A percentile compares a stretch with the other conserved stretches of the same genome.
Evolutionary conservation across 2,888 invertebrate species (phyloP).

Genomic region (Oscheius sp.): DNA sequence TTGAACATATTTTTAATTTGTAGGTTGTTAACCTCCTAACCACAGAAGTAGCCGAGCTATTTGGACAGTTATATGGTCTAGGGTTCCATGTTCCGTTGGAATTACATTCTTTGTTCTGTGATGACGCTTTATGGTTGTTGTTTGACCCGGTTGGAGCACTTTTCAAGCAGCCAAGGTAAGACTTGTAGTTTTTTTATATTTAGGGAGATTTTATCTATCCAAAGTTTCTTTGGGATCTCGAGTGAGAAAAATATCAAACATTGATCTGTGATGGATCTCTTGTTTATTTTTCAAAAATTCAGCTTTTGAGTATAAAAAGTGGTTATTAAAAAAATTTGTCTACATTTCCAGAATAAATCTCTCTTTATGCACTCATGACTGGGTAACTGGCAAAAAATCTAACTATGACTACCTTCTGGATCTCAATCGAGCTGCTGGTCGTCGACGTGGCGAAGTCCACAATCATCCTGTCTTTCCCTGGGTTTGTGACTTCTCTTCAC

Average conservation of each 20-base stretch:
- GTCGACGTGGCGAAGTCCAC: constrained; percentile 76
- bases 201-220: too few species aligned
- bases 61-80: constrained; percentile 4
- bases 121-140: constrained; percentile 20
- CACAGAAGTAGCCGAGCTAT: constrained; percentile 9
- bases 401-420: constrained; percentile 92
- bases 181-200: not conserved
- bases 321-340: too few species aligned
- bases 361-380: not conserved
- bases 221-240: too few species aligned
- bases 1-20: not conserved
- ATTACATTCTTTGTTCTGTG: constrained; percentile 9
- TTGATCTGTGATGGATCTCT: too few species aligned
- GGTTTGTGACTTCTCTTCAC: constrained; percentile 89
- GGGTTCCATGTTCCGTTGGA: not conserved
- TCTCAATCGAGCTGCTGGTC: constrained; percentile 77
- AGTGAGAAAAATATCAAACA: not conserved
- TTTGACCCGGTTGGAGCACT: constrained; percentile 24
- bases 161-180: not conserved
- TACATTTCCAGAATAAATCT: not conserved
- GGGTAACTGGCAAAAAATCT: constrained; percentile 77
- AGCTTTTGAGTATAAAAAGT: too few species aligned
- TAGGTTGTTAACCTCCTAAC: constrained; percentile 8
- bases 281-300: too few species aligned
- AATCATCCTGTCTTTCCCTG: constrained; percentile 95